phyloP scores from a whole-genome alignment of 1,140 invertebrate species.

The Dendroctonus valens region DNA sequence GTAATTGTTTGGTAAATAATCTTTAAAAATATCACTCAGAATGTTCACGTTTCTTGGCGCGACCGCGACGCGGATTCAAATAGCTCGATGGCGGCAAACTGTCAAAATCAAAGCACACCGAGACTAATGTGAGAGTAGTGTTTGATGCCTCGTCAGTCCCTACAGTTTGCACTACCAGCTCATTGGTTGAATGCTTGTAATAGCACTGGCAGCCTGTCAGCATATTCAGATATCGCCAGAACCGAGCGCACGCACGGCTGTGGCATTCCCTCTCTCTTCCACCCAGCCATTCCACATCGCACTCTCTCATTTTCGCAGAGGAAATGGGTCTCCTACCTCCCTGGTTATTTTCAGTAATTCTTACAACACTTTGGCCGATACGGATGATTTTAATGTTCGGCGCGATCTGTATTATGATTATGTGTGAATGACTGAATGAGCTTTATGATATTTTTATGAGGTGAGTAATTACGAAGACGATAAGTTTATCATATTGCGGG shows the following conservation, averaged over 20 bases:
- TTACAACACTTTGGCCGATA: constrained; percentile 41
- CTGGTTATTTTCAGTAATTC: constrained; percentile 46
- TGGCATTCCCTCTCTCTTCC: constrained; percentile 38
- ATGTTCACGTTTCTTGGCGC: not conserved
- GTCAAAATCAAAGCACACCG: constrained; percentile 45
- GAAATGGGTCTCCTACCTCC: constrained; percentile 46
- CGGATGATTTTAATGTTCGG: constrained; percentile 29
- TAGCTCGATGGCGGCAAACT: constrained; percentile 37
- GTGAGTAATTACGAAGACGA: constrained; percentile 24
- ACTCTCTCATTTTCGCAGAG: constrained; percentile 37
- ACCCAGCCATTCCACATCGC: constrained; percentile 33
- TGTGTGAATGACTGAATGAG: constrained; percentile 25
- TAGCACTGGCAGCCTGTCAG: constrained; percentile 52
- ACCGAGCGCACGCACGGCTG: constrained; percentile 44
- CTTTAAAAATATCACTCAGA: not conserved
- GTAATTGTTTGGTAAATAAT: no score
- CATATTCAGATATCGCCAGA: constrained; percentile 51
- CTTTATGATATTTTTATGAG: constrained; percentile 33
- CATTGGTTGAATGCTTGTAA: constrained; percentile 49
- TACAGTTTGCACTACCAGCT: constrained; percentile 45
- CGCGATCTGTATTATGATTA: constrained; percentile 30
- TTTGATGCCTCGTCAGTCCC: constrained; percentile 42
- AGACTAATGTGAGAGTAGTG: constrained; percentile 34
- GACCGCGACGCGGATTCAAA: constrained; percentile 21
- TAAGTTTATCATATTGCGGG: constrained; percentile 20